Conservation (phyloP, 2,888 invertebrate species). For the Eupithecia centaureata region DNA sequence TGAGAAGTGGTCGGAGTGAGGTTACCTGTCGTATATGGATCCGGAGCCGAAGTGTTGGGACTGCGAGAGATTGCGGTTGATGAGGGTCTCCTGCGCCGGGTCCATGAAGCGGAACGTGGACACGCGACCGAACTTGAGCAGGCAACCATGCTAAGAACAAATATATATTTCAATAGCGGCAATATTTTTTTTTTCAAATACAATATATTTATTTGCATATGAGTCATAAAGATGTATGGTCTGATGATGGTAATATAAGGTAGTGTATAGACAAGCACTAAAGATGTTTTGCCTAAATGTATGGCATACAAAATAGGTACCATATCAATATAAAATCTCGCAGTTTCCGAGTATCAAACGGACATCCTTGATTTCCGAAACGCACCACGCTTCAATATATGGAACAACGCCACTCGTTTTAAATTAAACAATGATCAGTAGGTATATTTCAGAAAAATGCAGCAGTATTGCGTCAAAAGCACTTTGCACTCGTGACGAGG, state of each 20-base stretch:
- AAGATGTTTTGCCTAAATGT: no score
- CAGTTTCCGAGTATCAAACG: not conserved
- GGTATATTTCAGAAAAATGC: not conserved
- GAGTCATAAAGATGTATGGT: no score
- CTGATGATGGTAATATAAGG: no score
- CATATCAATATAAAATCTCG: no score
- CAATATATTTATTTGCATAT: no score
- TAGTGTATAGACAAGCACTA: no score
- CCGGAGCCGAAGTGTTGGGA: conserved; percentile 89
- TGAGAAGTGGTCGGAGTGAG: conserved; percentile 36
- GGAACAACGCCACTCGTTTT: not conserved
- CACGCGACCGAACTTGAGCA: conserved; percentile 93
- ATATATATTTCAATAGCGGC: not conserved
- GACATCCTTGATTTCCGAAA: not conserved
- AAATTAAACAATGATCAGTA: not conserved
- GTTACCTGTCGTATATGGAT: conserved; percentile 92
- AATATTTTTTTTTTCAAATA: no score
- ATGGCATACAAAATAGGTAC: no score
- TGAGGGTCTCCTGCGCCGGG: conserved; percentile 91
- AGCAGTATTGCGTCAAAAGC: not conserved
- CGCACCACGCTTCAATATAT: not conserved
- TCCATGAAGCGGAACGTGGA: conserved; percentile 94
- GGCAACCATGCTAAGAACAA: conserved; percentile 88
- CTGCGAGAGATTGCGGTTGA: conserved; percentile 89
- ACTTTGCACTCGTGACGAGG: conserved; percentile 5